Percentiles rank a stretch among this genome's conserved stretches.
Conservation (phyloP, 1,140 invertebrate species). For the Mycetomoellerius zeteki region DNA sequence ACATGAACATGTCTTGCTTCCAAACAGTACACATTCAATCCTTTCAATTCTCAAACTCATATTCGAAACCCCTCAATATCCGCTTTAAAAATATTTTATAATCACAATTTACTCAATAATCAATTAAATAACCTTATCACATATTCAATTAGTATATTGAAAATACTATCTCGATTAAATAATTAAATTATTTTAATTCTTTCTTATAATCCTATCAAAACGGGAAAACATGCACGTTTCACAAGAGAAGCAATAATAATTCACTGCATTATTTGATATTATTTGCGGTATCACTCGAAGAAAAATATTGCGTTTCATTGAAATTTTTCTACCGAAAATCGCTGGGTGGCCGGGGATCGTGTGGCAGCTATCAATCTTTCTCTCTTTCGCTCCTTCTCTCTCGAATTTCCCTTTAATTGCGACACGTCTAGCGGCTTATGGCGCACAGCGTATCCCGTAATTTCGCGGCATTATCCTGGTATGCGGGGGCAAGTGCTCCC, state of each 20-base stretch:
- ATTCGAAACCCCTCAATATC: background rate
- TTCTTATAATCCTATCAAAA: background rate
- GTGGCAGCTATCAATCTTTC: background rate
- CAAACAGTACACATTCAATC: background rate
- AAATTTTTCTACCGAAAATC: conserved; percentile 10
- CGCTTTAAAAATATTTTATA: background rate
- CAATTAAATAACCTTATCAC: background rate
- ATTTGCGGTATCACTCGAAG: background rate
- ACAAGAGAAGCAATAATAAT: background rate
- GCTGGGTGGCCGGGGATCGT: background rate
- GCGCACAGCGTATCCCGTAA: conserved; percentile 74
- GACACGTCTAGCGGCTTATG: conserved; percentile 77
- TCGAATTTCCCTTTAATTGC: conserved; percentile 80
- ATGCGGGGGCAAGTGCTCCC: conserved; percentile 82
- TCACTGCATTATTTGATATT: background rate
- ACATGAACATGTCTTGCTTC: conserved; percentile 3
- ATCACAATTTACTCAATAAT: background rate
- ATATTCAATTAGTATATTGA: background rate
- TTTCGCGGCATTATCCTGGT: conserved; percentile 83
- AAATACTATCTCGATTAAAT: background rate
- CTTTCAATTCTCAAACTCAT: background rate
- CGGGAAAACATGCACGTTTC: background rate
- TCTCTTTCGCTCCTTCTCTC: conserved; percentile 33
- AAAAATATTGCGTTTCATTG: background rate
- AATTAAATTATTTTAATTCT: background rate